phyloP scores from a whole-genome alignment of 2,888 invertebrate species.

The Ecliptopera silaceata region DNA sequence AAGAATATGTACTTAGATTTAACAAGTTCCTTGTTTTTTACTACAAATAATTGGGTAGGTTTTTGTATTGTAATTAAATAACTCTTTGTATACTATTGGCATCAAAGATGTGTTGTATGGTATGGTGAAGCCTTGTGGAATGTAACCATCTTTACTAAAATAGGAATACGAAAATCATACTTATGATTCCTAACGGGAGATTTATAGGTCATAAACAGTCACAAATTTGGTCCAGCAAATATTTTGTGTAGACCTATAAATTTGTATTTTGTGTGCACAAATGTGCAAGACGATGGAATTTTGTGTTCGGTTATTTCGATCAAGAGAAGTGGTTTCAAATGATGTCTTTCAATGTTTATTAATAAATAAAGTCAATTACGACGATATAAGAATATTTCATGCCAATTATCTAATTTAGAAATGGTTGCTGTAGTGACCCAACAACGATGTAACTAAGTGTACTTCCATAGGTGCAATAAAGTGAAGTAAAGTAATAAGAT shows the following conservation, averaged over 20 bases:
- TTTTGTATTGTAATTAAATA: slow-evolving; percentile 50
- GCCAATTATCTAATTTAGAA: slow-evolving; percentile 45
- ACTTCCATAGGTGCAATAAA: slow-evolving; percentile 82
- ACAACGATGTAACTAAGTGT: slow-evolving; percentile 78
- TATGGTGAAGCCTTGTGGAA: slow-evolving; percentile 45
- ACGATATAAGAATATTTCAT: slow-evolving; percentile 27
- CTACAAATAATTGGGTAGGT: slow-evolving; percentile 61
- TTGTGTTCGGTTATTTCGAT: not conserved
- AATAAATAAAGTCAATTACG: slow-evolving; percentile 27
- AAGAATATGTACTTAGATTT: slow-evolving; percentile 80
- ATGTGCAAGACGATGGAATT: too few relatives aligned
- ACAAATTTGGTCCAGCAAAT: too few relatives aligned
- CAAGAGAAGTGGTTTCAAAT: slow-evolving; percentile 25
- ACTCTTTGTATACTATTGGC: slow-evolving; percentile 46
- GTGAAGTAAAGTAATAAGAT: slow-evolving; percentile 65
- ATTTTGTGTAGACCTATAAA: too few relatives aligned
- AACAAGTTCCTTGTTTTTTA: slow-evolving; percentile 74
- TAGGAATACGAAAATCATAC: too few relatives aligned
- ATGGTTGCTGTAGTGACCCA: slow-evolving; percentile 46
- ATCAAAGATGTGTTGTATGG: slow-evolving; percentile 44
- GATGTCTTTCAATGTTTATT: slow-evolving; percentile 9
- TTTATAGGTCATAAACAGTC: too few relatives aligned
- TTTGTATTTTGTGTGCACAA: too few relatives aligned
- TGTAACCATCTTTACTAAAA: slow-evolving; percentile 30
- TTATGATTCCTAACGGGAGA: too few relatives aligned